These are phyloP conservation scores for Steromphala cineraria DNA, from an alignment of 2,888 invertebrate species.

Conservation along the genomic window DNA sequence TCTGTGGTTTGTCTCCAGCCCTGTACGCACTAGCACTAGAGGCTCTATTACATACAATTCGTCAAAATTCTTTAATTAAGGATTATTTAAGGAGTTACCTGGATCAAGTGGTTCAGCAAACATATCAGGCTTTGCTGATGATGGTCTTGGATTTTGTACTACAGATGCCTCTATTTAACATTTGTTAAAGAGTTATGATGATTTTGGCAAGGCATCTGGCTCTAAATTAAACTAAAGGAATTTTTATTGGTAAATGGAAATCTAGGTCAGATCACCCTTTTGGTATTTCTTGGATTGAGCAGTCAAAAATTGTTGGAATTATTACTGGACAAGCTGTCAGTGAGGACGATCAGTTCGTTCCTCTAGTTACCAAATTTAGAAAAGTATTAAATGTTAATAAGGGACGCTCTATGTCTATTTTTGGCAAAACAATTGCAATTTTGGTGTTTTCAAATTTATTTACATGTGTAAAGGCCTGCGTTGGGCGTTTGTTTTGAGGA, in stretches of 20 bases:
- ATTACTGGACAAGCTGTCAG: constrained; percentile 29
- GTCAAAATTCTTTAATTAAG: neutral
- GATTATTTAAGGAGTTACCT: constrained; percentile 10
- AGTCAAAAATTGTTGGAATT: constrained; percentile 38
- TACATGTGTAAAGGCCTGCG: too few relatives aligned
- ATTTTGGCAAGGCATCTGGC: neutral
- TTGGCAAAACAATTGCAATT: too few relatives aligned
- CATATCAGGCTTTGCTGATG: constrained; percentile 22
- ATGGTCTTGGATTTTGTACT: constrained; percentile 17
- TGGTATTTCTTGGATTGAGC: constrained; percentile 35
- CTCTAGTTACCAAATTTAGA: neutral
- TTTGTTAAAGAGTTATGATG: neutral
- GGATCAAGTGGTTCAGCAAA: constrained; percentile 15
- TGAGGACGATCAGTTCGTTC: constrained; percentile 8
- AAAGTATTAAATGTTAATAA: neutral
- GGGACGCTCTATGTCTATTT: neutral
- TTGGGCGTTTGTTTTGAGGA: too few relatives aligned
- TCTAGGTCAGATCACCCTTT: neutral
- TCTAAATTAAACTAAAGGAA: neutral
- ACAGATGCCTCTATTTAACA: neutral
- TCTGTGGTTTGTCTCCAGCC: constrained; percentile 13
- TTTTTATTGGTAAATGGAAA: constrained; percentile 3
- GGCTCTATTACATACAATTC: constrained; percentile 10
- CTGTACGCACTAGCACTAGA: constrained; percentile 15
- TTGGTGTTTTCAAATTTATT: too few relatives aligned